These are phyloP conservation scores for Catostylus mosaicus DNA, from an alignment of 30 jellyfish, hydroid and myxozoan genomes.

Conservation along the genomic window DNA sequence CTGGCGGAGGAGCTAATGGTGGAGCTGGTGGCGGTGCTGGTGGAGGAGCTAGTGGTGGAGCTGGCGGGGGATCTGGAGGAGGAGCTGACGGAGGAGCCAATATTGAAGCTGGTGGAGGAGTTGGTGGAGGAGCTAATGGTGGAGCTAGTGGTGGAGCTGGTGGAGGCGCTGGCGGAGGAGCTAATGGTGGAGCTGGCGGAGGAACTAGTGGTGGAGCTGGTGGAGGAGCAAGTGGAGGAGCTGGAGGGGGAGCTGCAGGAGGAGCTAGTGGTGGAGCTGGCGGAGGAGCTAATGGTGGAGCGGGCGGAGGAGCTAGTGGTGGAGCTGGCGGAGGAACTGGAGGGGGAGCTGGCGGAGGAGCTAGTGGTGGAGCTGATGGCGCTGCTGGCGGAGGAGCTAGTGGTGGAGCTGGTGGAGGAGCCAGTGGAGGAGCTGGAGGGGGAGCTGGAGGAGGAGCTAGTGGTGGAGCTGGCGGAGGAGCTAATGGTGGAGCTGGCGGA, in stretches of 20 bases:
- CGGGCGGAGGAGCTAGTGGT: constrained; percentile 34
- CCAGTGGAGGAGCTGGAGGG: constrained; percentile 17
- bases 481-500: background rate
- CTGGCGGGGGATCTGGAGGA: constrained; percentile 54
- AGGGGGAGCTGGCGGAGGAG: background rate
- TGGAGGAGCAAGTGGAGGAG: constrained; percentile 35
- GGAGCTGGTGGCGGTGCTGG: constrained; percentile 53
- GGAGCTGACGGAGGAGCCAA: constrained; percentile 39
- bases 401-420: constrained; percentile 20
- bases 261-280: constrained; percentile 61
- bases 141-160: constrained; percentile 41
- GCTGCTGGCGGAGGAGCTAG: constrained; percentile 24
- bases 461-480: background rate
- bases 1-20: constrained; percentile 37
- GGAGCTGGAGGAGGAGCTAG: constrained; percentile 12
- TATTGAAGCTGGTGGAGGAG: constrained; percentile 44
- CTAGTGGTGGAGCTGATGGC: constrained; percentile 36
- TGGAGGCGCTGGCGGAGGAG: constrained; percentile 64
- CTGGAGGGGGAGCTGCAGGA: constrained; percentile 48
- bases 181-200: constrained; percentile 45
- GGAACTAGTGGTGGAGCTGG: constrained; percentile 40
- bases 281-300: constrained; percentile 19
- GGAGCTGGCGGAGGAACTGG: constrained; percentile 42
- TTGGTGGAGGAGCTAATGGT: constrained; percentile 36
- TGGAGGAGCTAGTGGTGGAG: constrained; percentile 50